phyloP scores from a whole-genome alignment of 2,113 vertebrate genomes.

The Anser cygnoides region DNA sequence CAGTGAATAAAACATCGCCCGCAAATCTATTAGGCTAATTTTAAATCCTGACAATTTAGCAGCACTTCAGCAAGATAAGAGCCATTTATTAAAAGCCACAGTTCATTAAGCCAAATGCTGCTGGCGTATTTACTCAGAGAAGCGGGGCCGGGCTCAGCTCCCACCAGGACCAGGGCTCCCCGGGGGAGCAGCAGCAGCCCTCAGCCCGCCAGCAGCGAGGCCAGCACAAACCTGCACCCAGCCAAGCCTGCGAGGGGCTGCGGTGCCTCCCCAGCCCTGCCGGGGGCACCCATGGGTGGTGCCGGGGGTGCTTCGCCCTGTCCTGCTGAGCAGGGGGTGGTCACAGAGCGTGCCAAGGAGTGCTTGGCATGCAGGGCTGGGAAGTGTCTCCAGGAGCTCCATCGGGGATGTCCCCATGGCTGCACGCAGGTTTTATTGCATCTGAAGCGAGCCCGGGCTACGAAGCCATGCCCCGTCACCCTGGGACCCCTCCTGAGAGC shows the following conservation, averaged over 20 bases:
- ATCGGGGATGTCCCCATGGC: accelerated
- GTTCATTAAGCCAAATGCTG: slow-evolving; percentile 82
- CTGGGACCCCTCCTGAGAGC: not conserved
- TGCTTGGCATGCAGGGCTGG: not conserved
- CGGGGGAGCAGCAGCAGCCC: not conserved
- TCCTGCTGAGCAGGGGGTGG: accelerated
- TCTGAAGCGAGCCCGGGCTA: not conserved
- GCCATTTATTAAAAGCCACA: slow-evolving; percentile 84
- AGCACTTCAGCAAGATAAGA: slow-evolving; percentile 79
- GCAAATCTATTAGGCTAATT: slow-evolving; percentile 82
- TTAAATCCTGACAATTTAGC: slow-evolving; percentile 85
- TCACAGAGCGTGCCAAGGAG: accelerated
- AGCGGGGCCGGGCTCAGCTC: not conserved
- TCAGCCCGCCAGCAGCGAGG: not conserved
- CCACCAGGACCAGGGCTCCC: not conserved
- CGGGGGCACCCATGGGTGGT: no score
- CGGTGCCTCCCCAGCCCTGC: not conserved
- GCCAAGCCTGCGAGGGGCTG: accelerated
- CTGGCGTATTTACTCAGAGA: slow-evolving; percentile 76
- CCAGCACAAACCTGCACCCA: accelerated
- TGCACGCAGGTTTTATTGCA: accelerated
- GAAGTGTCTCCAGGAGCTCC: not conserved
- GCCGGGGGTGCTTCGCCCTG: accelerated
- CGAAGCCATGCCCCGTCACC: accelerated
- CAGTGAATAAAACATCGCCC: slow-evolving; percentile 79